Evolutionary conservation across 1,140 invertebrate species (phyloP), one percentile per base, ranked within the genome.

Genomic region (Drosophila subpulchrella): DNA sequence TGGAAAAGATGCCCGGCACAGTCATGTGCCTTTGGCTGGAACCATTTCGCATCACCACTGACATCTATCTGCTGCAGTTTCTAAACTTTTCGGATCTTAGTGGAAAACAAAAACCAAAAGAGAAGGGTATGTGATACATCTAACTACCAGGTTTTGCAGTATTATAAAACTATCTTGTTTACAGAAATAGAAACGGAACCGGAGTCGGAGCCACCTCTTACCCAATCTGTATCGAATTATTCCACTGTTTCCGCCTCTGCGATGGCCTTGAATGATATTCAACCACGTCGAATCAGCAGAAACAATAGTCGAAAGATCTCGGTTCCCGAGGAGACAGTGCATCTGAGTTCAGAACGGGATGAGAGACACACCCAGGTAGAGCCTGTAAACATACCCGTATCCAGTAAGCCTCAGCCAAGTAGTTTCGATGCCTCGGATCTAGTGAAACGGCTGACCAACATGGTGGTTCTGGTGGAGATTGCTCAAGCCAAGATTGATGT

Each of bases 341-440:
- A 92, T 36, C 66, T 75, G 0, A 92, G 91, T 12, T 92, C 91
- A 0, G 91, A 92, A 34, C 81, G 85, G 1, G 91, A 92, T 44
- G 89, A 91, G 41, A 81, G 76, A 47, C 75, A 74, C 1, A 51
- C 83, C 1, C 67, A 83, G 13, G 6, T 48, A 1, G 80, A 85
- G n/a, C 68, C 54, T 17, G 10, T 57, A 0, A 75, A 48, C n/a
- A 12, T 20, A 2, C 27, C 34, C 17, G 7, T 24, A 0, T 44
- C 24, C 17, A 62, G 3, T 12, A 59, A 68, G 20, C 12, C 39
- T 6, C 17, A 36, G 1, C 13, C 11, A 10, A 12, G 38, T 15
- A 11, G 6, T 12, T 15, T 74, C 15, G 66, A 82, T 34, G 7
- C 74, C 1, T n/a, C 32, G 6, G 39, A 66, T 13, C 44, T 84